Conservation (phyloP, 2,888 invertebrate species). For the Allophyes oxyacanthae region DNA sequence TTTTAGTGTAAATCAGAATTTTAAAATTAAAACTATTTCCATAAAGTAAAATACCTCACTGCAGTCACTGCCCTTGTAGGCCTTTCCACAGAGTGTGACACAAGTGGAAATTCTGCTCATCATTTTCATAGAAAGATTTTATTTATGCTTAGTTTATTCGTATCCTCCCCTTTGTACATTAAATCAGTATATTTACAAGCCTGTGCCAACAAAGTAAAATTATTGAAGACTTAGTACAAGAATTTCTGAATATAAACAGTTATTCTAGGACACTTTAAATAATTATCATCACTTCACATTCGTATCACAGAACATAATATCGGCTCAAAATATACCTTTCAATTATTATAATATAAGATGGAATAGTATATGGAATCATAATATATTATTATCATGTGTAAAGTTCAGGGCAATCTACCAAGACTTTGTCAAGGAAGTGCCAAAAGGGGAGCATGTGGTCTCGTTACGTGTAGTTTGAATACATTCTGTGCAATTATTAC, state of each 20-base stretch:
- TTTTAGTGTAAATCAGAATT: constrained; percentile 9
- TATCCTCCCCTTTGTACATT: constrained; percentile 18
- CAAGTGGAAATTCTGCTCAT: constrained; percentile 20
- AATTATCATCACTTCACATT: background rate
- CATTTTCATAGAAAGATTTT: constrained; percentile 39
- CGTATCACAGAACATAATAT: constrained; percentile 1
- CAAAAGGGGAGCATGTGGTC: constrained; percentile 63
- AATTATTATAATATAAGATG: constrained; percentile 24
- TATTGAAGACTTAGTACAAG: no score
- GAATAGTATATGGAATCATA: no score
- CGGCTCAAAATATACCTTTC: constrained; percentile 16
- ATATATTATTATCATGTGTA: constrained; percentile 41
- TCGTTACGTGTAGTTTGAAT: constrained; percentile 27
- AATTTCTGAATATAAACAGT: no score
- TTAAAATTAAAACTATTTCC: constrained; percentile 31
- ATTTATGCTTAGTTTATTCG: constrained; percentile 41
- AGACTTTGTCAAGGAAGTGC: constrained; percentile 73
- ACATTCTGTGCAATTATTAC: constrained; percentile 17
- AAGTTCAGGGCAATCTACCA: constrained; percentile 81
- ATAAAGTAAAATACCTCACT: constrained; percentile 28
- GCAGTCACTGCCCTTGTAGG: constrained; percentile 25
- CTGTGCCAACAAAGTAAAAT: background rate
- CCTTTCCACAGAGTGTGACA: constrained; percentile 24
- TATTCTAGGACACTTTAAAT: no score
- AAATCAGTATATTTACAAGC: constrained; percentile 7